A percentile compares a stretch with the other conserved stretches of the same genome.
These are phyloP conservation scores for Cacatua alba DNA, from an alignment of 2,113 vertebrate genomes.

Conservation along the genomic window DNA sequence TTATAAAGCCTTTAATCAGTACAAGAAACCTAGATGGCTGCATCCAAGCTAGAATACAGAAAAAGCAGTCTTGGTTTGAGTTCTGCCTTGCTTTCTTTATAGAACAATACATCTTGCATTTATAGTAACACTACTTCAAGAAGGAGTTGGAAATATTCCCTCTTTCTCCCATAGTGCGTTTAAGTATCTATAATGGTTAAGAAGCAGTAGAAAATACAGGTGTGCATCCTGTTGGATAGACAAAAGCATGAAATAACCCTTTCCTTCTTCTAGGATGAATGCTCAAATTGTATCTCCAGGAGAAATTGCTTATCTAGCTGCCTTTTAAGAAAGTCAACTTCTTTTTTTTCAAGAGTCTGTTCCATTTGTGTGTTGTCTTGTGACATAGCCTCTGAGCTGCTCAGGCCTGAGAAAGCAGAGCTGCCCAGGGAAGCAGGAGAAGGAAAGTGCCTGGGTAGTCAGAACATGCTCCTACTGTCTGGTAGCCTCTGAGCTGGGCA, in stretches of 20 bases:
- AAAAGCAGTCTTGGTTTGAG: not conserved
- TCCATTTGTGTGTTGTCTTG: not conserved
- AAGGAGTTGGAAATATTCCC: not conserved
- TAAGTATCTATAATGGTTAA: not conserved
- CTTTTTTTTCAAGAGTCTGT: not conserved
- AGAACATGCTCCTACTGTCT: rapidly evolving
- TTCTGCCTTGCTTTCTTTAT: not conserved
- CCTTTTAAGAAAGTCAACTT: not conserved
- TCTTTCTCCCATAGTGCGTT: not conserved
- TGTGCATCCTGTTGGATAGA: not conserved
- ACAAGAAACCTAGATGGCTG: not conserved
- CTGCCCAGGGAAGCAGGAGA: not conserved
- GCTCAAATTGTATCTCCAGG: not conserved
- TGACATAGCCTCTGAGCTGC: not conserved
- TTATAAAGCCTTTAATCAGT: not conserved
- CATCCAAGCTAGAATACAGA: not conserved
- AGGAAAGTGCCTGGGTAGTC: rapidly evolving
- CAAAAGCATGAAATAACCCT: not conserved
- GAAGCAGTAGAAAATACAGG: not conserved
- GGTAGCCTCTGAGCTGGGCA: not conserved
- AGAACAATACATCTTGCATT: not conserved
- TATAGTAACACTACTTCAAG: not conserved
- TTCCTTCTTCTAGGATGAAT: not conserved
- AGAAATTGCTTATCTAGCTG: not conserved
- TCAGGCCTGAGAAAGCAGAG: not conserved